Evolutionary conservation across 2,113 vertebrate genomes (phyloP).

Genomic region (Cisticola juncidis): DNA sequence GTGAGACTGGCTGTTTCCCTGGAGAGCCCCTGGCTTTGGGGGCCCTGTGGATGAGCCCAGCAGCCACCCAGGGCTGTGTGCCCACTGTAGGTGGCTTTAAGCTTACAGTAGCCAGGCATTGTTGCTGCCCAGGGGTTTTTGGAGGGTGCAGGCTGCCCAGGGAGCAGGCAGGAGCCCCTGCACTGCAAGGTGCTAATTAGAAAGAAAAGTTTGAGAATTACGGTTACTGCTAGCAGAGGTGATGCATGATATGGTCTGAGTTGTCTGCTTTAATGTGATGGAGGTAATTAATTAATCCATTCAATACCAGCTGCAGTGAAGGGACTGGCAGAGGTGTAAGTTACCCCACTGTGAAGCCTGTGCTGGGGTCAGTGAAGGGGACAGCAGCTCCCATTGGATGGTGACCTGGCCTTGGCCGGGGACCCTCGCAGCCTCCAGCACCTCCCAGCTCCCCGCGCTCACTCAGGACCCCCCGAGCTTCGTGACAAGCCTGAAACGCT

Average conservation of each 20-base stretch:
- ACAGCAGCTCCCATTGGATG: not conserved
- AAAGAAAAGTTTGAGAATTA: not conserved
- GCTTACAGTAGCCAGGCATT: not conserved
- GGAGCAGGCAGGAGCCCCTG: not conserved
- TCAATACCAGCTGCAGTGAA: not conserved
- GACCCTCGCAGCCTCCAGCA: accelerated
- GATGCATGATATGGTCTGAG: not conserved
- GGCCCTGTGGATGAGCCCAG: not conserved
- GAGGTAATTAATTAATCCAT: not conserved
- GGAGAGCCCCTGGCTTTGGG: not conserved
- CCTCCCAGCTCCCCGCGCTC: accelerated
- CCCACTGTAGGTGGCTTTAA: not conserved
- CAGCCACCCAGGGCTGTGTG: not conserved
- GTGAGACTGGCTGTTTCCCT: not conserved
- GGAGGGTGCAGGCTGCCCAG: not conserved
- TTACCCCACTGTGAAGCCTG: accelerated
- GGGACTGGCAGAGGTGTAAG: not conserved
- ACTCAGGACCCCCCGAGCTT: accelerated
- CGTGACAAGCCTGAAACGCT: not conserved
- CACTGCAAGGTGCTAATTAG: not conserved
- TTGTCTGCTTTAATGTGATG: not conserved
- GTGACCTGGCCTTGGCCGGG: not conserved
- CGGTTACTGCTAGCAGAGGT: not conserved
- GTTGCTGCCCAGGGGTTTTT: not conserved
- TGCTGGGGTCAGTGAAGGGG: not conserved